phyloP scores from a whole-genome alignment of 2,888 invertebrate genomes.

The Drosophila emarginata region DNA sequence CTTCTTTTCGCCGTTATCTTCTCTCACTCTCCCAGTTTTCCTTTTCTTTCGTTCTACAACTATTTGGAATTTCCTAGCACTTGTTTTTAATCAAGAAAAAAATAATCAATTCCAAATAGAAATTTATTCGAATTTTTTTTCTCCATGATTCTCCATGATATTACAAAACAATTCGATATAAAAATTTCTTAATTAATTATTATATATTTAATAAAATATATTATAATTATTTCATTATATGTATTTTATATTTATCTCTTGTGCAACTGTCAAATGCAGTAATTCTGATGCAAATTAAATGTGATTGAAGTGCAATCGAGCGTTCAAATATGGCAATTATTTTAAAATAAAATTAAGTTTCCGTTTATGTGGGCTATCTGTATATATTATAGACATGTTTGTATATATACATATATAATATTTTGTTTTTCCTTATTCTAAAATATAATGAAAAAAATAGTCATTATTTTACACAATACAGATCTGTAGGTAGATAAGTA shows the following conservation, averaged over 20 bases:
- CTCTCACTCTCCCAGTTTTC: background rate
- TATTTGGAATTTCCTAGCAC: background rate
- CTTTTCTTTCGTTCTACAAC: background rate
- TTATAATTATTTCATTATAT: background rate
- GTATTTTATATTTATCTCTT: constrained; percentile 20
- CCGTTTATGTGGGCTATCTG: background rate
- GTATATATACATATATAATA: too few species aligned
- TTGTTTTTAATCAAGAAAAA: background rate
- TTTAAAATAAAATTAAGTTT: constrained; percentile 1
- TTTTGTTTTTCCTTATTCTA: too few species aligned
- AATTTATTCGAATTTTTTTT: too few species aligned
- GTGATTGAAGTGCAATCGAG: constrained; percentile 50
- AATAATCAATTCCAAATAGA: background rate
- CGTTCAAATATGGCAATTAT: constrained; percentile 50
- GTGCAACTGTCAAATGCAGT: constrained; percentile 31
- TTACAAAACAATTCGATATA: too few species aligned
- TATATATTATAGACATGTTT: background rate
- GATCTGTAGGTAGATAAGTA: background rate
- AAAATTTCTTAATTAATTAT: too few species aligned
- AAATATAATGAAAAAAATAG: too few species aligned
- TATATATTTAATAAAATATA: too few species aligned
- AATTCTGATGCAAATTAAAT: constrained; percentile 12
- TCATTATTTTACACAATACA: too few species aligned
- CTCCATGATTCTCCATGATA: too few species aligned
- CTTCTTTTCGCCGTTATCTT: constrained; percentile 38